Evolutionary conservation across 2,888 invertebrate genomes (phyloP), one percentile per base, ranked within the genome.

Genomic region (Melanostoma scalare): DNA sequence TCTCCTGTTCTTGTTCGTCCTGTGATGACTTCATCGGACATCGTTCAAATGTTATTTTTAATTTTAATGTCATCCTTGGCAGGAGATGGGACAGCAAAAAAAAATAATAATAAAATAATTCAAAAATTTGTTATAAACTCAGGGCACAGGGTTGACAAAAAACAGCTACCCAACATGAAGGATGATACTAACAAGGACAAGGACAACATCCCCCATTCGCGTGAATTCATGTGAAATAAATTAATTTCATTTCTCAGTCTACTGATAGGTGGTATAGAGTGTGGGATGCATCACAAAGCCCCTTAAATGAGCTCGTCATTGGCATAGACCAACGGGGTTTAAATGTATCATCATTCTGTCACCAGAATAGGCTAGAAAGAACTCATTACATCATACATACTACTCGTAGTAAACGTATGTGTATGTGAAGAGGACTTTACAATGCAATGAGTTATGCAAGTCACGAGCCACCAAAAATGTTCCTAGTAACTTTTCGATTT

Each of bases 361-460:
- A 67, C 42, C 67, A 31, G 67, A 33, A 67, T 53, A 65, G 38
- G 31, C 42, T 44, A 55, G 31, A 48, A 48, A 36, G 36, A 36
- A 50, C n/a, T n/a, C n/a, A n/a, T n/a, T n/a, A n/a, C n/a, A n/a
- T n/a, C n/a, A n/a, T n/a, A n/a, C 20, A 8, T 38, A 42, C 42
- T 40, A 55, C 31, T 31, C 9, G 20, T 30, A 55, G 46, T 20
- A n/a, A 9, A 36, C 31, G 50, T 44, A 3, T 9, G 6, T 40
- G 40, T 68, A 44, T 56, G 52, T 55, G 53, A 73, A 72, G 31
- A 72, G 40, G 50, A 74, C 65, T 79, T 77, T 74, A 79, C 79
- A 84, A 74, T 84, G 84, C 84, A 84, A 75, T 84, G 84, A 84
- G 79, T 78, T 79, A 84, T 84, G 78, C 84, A 84, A 79, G 84